phyloP scores from a whole-genome alignment of 2,888 invertebrate species.

The Liposcelis brunnea region DNA sequence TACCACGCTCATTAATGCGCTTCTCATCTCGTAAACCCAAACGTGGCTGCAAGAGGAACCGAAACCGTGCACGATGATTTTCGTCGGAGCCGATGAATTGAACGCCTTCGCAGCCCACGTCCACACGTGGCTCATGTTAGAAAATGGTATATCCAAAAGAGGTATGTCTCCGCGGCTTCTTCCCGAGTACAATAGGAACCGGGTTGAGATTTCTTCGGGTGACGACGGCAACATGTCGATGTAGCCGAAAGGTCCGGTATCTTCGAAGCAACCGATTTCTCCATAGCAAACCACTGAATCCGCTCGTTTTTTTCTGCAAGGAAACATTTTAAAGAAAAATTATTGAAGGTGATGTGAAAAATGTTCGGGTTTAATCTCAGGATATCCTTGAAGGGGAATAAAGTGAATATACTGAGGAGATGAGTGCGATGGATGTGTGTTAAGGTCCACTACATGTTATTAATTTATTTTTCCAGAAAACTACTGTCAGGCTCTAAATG shows the following conservation, averaged over 20 bases:
- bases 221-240: conserved; percentile 74
- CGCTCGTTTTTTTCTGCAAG: conserved; percentile 50
- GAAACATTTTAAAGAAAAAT: conserved; percentile 11
- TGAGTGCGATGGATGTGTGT: neutral
- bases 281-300: conserved; percentile 69
- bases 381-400: no score
- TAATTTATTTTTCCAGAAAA: neutral
- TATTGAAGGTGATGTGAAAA: conserved; percentile 7
- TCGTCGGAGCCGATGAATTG: conserved; percentile 40
- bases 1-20: conserved; percentile 76
- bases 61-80: conserved; percentile 79
- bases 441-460: no score
- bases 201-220: conserved; percentile 43
- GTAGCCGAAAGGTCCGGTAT: conserved; percentile 77
- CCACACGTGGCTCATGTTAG: conserved; percentile 53
- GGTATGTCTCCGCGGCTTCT: conserved; percentile 36
- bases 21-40: conserved; percentile 88
- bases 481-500: neutral
- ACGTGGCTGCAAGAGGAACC: conserved; percentile 79
- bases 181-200: conserved; percentile 24
- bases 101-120: conserved; percentile 45
- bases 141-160: conserved; percentile 50
- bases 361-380: neutral
- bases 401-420: neutral
- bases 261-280: conserved; percentile 82